Evolutionary conservation across 1,140 invertebrate genomes (phyloP), one percentile per base, ranked within the genome.

Genomic region (Macrobrachium nipponense): DNA sequence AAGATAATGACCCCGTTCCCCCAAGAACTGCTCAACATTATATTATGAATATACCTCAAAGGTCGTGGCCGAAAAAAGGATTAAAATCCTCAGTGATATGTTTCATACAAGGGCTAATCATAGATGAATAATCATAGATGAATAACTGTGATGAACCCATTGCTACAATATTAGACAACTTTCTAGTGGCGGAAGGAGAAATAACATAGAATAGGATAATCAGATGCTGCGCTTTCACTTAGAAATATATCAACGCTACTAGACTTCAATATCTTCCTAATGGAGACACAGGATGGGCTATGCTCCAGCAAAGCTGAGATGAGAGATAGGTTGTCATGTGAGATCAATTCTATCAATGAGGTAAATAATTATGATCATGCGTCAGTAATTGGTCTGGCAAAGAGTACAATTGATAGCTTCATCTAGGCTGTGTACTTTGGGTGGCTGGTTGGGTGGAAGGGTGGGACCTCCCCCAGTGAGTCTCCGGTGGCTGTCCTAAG

Each of bases 71-170:
- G 80, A 23, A 73, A 68, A 73, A 82, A 60, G 80, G 80, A 60
- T 82, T 73, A 73, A 68, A 82, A 82, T 82, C 51, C 18, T 82
- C 80, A 5, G 66, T 82, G 51, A 82, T 82, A 82, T 82, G 80
- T 23, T 82, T 72, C 80, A 60, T 82, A 51, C 68, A 82, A 82
- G 80, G 80, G 80, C 68, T 60, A 75, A 27, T 81, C 64, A 44
- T 82, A n/a, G n/a, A n/a, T 36, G 27, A 51, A 60, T 73, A 82
- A 82, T 68, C 70, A 73, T 18, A 58, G 80, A 81, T 82, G 68
- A 73, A 82, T 51, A 66, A 60, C 80, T 82, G 80, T 82, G 80
- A 72, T 73, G 80, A 82, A 75, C 80, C 66, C 68, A 59, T 73
- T 82, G 80, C 75, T 72, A 36, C 66, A 14, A 27, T 23, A 44